Evolutionary conservation across 2,888 invertebrate genomes (phyloP).

Genomic region (Hydropsyche betteni): DNA sequence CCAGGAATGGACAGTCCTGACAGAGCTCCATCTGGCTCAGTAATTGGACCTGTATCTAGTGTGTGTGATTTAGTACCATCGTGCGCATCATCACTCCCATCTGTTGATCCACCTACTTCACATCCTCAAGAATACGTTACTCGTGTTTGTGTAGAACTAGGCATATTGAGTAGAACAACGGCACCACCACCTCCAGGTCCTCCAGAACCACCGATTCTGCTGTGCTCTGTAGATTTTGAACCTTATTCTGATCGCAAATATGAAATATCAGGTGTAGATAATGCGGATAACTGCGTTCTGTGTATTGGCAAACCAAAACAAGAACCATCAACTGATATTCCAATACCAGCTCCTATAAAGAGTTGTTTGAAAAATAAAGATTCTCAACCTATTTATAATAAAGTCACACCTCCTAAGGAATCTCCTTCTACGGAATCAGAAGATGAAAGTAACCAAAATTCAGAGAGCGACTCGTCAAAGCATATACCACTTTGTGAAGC

Average conservation of each 20-base stretch:
- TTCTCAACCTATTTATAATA: constrained; percentile 46
- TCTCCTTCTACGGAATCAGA: constrained; percentile 47
- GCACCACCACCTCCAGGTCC: constrained; percentile 54
- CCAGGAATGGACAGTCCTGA: constrained; percentile 55
- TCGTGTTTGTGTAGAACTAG: constrained; percentile 68
- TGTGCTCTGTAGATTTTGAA: constrained; percentile 60
- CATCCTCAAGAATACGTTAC: constrained; percentile 58
- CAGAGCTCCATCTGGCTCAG: constrained; percentile 37
- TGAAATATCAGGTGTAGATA: constrained; percentile 54
- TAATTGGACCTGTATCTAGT: constrained; percentile 48
- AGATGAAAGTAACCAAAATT: constrained; percentile 46
- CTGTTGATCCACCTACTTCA: constrained; percentile 54
- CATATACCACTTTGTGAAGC: constrained; percentile 59
- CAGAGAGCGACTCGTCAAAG: constrained; percentile 43
- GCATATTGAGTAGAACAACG: constrained; percentile 57
- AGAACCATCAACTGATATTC: constrained; percentile 51
- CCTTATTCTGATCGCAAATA: constrained; percentile 58
- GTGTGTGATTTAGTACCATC: constrained; percentile 60
- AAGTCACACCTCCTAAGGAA: constrained; percentile 41
- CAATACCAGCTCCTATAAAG: constrained; percentile 56
- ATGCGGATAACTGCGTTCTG: constrained; percentile 60
- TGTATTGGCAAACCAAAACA: constrained; percentile 53
- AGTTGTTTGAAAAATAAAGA: constrained; percentile 61
- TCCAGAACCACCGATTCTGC: constrained; percentile 56
- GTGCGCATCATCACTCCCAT: constrained; percentile 45